Evolutionary conservation across 2,888 invertebrate species (phyloP), one percentile per base, ranked within the genome.

Genomic region (Cheilosia urbana): DNA sequence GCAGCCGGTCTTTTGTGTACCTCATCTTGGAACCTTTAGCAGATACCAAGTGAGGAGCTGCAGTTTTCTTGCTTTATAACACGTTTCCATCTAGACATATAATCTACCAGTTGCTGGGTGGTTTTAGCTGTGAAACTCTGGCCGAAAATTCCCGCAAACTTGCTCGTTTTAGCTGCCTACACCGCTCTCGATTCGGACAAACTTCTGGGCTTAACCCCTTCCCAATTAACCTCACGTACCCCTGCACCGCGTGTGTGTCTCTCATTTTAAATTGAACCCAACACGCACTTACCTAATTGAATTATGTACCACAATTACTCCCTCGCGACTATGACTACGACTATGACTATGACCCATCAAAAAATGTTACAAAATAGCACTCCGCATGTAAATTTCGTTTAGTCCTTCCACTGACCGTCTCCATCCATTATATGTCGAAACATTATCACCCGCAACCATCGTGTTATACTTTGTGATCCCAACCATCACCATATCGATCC

Each of bases 271-370:
- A 60, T 60, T 71, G 30, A 30, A 34, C 19, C 40, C 37, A 73
- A 27, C 84, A 84, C 80, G 84, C 84, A 80, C 79, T 80, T 71
- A 71, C 58, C 68, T 85, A 85, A 85, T 85, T 81, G 71, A 85
- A 81, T 58, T 71, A 81, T 77, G 81, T 51, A 81, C 81, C 77
- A 42, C 81, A 85, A 85, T 73, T 81, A 85, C 81, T 85, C 85
- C 80, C 85, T 53, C 66, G 85, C 55, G 85, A 68, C 55, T 53
- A 37, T 34, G 62, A 55, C 57, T 51, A 45, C 24, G 57, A 57
- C 57, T 27, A 27, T 27, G 27, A 27, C 27, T 53, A 51, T 34
- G 57, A 63, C 57, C 69, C 79, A 75, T 76, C 75, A 66, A 81
- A 71, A 73, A 49, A 72, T 24, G 45, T 30, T 53, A 63, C 51